Percentiles rank a stretch among this genome's conserved stretches.
phyloP scores from a whole-genome alignment of 92 coral and sea anemone species.

The Parazoanthus swiftii region DNA sequence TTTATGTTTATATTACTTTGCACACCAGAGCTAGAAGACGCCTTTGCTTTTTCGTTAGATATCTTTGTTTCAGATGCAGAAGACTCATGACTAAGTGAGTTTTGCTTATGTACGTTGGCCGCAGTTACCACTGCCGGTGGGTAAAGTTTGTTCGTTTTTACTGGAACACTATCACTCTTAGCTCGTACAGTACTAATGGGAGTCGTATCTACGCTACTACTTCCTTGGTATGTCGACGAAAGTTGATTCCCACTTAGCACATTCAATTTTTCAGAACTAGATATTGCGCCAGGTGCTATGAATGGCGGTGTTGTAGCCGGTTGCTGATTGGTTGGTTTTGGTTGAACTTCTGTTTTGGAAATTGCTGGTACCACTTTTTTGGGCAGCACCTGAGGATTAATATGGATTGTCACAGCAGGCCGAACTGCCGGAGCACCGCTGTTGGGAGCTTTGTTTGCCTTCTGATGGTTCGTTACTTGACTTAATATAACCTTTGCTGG shows the following conservation, averaged over 20 bases:
- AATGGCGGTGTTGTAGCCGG: neutral
- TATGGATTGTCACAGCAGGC: neutral
- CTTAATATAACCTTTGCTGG: neutral
- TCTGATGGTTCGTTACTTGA: neutral
- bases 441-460: neutral
- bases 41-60: neutral
- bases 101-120: conserved; percentile 1
- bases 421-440: neutral
- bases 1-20: neutral
- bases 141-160: conserved; percentile 2
- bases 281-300: neutral
- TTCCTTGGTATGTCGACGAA: neutral
- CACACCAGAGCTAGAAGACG: neutral
- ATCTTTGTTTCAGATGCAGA: no score
- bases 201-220: neutral
- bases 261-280: neutral
- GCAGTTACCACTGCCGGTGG: conserved; percentile 25
- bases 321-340: neutral
- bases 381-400: neutral
- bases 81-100: neutral
- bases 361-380: neutral
- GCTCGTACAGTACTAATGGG: neutral
- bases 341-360: neutral
- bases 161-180: neutral
- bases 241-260: neutral